Evolutionary conservation across 1,140 invertebrate species (phyloP).

Genomic region (Lineus longissimus): DNA sequence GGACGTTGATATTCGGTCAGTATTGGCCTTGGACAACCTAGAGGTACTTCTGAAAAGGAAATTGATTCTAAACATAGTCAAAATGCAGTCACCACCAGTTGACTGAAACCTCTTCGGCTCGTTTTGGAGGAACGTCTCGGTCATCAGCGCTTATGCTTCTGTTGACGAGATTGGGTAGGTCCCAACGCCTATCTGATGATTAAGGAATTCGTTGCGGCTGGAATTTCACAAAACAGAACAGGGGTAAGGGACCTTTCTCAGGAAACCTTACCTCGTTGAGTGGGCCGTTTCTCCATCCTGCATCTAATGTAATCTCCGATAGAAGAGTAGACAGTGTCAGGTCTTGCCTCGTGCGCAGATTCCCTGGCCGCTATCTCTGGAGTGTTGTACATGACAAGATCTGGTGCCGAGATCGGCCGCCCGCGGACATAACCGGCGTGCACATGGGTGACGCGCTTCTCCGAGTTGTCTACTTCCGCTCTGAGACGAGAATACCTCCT

Average conservation of each 20-base stretch:
- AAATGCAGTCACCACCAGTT: no score
- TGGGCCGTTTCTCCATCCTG: conserved; percentile 4
- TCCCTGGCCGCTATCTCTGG: conserved; percentile 9
- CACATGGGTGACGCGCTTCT: conserved; percentile 34
- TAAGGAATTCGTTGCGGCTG: no score
- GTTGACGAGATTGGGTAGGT: no score
- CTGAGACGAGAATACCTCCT: conserved; percentile 32
- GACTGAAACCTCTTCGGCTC: no score
- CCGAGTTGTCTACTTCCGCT: conserved; percentile 31
- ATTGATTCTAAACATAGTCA: no score
- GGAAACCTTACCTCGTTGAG: no score
- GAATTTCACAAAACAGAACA: no score
- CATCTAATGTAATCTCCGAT: conserved; percentile 17
- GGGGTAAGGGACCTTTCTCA: no score
- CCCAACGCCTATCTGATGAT: no score
- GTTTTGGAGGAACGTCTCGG: no score
- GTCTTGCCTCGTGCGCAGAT: conserved; percentile 14
- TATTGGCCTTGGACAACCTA: conserved; percentile 13
- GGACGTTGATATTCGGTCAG: conserved; percentile 14
- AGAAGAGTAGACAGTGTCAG: conserved; percentile 18
- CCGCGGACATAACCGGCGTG: conserved; percentile 36
- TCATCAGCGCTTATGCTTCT: no score
- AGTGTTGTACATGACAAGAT: conserved; percentile 24
- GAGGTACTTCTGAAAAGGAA: not conserved
- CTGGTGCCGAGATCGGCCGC: conserved; percentile 40